phyloP scores from a whole-genome alignment of 2,113 vertebrate genomes.

The Poeciliopsis occidentalis region DNA sequence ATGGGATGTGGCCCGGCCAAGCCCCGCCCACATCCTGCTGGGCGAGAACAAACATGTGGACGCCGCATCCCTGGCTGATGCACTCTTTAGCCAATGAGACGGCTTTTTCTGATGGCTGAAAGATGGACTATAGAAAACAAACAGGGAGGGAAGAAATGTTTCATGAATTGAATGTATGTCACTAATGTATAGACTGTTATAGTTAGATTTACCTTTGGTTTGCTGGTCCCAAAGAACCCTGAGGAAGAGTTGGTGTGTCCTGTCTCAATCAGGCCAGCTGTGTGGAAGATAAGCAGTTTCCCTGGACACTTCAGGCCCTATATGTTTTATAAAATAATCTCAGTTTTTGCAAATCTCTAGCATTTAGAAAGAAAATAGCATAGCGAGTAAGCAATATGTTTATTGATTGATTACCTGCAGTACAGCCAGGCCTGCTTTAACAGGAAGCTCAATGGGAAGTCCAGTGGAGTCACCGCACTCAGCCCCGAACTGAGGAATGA shows the following conservation, averaged over 20 bases:
- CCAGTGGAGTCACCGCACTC: constrained; percentile 45
- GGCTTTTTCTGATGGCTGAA: constrained; percentile 75
- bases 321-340: background rate
- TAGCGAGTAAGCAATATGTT: fast-evolving
- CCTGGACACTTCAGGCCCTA: constrained; percentile 76
- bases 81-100: constrained; percentile 76
- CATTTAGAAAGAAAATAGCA: background rate
- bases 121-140: constrained; percentile 70
- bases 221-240: constrained; percentile 76
- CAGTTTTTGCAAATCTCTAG: background rate
- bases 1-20: constrained; percentile 79
- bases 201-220: constrained; percentile 72
- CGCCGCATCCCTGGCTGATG: constrained; percentile 77
- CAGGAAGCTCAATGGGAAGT: constrained; percentile 68
- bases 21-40: constrained; percentile 78
- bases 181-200: too few species aligned
- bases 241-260: constrained; percentile 55
- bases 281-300: constrained; percentile 81
- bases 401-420: constrained; percentile 69
- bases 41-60: constrained; percentile 80
- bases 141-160: background rate
- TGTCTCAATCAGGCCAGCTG: constrained; percentile 68
- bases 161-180: background rate
- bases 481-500: constrained; percentile 66
- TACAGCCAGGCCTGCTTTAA: constrained; percentile 73